Evolutionary conservation across 2,888 invertebrate species (phyloP), one percentile per base, ranked within the genome.

Genomic region (Dyspetes luteomarginatus): DNA sequence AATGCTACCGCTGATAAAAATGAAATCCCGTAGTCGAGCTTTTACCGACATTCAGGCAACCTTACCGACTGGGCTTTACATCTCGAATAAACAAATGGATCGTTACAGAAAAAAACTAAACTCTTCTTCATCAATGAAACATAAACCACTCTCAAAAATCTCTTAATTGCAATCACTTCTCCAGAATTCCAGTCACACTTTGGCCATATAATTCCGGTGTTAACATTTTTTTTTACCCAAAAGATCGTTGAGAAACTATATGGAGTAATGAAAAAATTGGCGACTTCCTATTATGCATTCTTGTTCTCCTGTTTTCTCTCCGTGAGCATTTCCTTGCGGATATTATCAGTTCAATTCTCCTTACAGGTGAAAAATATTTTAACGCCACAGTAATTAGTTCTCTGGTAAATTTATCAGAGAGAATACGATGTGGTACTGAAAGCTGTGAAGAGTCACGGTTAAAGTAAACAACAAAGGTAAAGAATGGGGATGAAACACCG

Each of bases 401-500:
- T 45, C 17, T 19, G 28, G 15, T 12, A 28, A 45, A 62, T 62
- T 68, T 30, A 26, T 48, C 41, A 41, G 36, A 78, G 64, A 30
- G 4, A 65, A 17, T 1, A 30, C 24, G 48, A 22, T 22, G 43
- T 17, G 74, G 73, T 72, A 72, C 72, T 24, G 30, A 62, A 50
- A 45, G 62, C 45, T 52, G 26, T 28, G n/a, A n/a, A 43, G 36
- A 52, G 48, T 19, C 24, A 19, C 26, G 26, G 68, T 22, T 56
- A 4, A 30, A 24, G 56, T 7, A 30, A 22, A 45, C 5, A 17
- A 48, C 17, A 48, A 17, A 17, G n/a, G 24, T 26, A 28, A 26
- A 24, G 55, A 41, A 62, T n/a, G 17, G 45, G 28, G 45, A 74
- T 30, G 86, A 83, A 87, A 86, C 85, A 88, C 84, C 86, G 90